Evolutionary conservation across 2,888 invertebrate species (phyloP).

Genomic region (Disparrhopalites patrizii): DNA sequence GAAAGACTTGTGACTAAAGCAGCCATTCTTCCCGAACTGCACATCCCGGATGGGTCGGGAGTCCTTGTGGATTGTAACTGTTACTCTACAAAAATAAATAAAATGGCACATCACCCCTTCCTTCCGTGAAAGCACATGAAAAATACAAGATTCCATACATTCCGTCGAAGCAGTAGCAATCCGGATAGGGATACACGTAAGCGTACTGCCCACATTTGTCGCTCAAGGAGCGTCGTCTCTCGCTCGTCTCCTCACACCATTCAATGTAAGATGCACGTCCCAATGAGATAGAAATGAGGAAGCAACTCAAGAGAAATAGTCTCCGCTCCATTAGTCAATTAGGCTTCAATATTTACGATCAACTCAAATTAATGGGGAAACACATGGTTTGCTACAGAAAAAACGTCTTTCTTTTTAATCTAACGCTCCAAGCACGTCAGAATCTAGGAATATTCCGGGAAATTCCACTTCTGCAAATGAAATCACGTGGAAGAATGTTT

Average conservation of each 20-base stretch:
- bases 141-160: conserved; percentile 1
- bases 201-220: not conserved
- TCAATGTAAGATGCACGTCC: too few relatives aligned
- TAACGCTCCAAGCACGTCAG: too few relatives aligned
- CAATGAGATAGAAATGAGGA: too few relatives aligned
- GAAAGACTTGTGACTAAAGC: conserved; percentile 20
- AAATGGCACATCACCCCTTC: not conserved
- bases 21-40: conserved; percentile 11
- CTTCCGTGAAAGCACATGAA: not conserved
- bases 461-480: too few relatives aligned
- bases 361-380: too few relatives aligned
- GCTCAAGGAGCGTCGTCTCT: not conserved
- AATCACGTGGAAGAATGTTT: too few relatives aligned
- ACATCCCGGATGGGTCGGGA: not conserved
- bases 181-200: conserved; percentile 14
- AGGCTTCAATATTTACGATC: too few relatives aligned
- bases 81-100: not conserved
- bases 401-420: too few relatives aligned
- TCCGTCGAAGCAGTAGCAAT: conserved; percentile 18
- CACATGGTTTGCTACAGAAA: too few relatives aligned
- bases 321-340: too few relatives aligned
- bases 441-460: too few relatives aligned
- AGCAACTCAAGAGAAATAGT: too few relatives aligned
- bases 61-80: not conserved
- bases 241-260: conserved; percentile 17